Evolutionary conservation across 2,797 vertebrate species (phyloP).

Genomic region (Poliocrania exsul): DNA sequence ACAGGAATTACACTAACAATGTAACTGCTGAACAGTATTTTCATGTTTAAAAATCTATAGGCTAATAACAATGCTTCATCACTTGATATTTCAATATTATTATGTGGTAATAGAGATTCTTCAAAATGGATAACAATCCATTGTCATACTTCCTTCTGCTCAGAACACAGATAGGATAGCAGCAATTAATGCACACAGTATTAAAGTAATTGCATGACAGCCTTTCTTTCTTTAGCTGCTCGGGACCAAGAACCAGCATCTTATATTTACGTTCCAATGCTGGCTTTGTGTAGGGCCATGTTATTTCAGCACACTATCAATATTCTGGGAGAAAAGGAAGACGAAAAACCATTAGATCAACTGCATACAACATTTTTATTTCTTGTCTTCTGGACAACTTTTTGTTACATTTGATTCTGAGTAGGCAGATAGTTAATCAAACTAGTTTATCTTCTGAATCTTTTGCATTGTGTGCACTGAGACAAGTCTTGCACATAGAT

Average conservation of each 20-base stretch:
- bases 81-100: not conserved
- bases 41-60: not conserved
- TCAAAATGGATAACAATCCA: not conserved
- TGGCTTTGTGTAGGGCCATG: not conserved
- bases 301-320: not conserved
- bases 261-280: not conserved
- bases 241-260: not conserved
- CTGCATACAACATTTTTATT: not conserved
- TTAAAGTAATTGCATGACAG: not conserved
- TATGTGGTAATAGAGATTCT: not conserved
- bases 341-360: not conserved
- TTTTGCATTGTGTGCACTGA: not conserved
- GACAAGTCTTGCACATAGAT: not conserved
- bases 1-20: not conserved
- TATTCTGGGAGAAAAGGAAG: not conserved
- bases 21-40: not conserved
- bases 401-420: not conserved
- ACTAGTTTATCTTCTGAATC: not conserved
- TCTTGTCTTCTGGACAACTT: not conserved
- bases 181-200: not conserved
- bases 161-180: not conserved
- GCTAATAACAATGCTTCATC: not conserved
- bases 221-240: not conserved
- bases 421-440: not conserved
- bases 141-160: not conserved